Evolutionary conservation across 2,797 vertebrate species (phyloP).

Genomic region (Cercopithecus hamlyni): DNA sequence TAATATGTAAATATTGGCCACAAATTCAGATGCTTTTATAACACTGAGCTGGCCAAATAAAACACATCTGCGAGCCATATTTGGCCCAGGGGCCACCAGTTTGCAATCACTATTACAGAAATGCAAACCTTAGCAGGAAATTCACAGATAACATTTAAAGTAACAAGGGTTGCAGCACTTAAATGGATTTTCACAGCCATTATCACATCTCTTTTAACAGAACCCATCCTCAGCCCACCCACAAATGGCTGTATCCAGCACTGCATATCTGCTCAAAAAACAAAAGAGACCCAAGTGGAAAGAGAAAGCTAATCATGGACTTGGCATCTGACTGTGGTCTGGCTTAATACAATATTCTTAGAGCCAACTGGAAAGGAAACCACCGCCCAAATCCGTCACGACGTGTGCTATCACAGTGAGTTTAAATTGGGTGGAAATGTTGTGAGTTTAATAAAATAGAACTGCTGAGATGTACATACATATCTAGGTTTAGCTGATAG

Average conservation of each 20-base stretch:
- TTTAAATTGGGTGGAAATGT: conserved; percentile 75
- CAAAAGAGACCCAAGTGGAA: conserved; percentile 1
- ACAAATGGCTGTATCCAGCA: not conserved
- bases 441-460: conserved; percentile 74
- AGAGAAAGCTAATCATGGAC: conserved; percentile 58
- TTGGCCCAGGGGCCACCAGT: conserved; percentile 34
- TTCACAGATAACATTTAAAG: conserved; percentile 44
- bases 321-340: conserved; percentile 65
- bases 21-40: conserved; percentile 65
- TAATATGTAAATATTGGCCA: conserved; percentile 69
- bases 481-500: conserved; percentile 56
- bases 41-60: conserved; percentile 54
- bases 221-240: not conserved
- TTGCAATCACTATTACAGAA: conserved; percentile 14
- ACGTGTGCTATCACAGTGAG: conserved; percentile 46
- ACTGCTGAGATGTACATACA: conserved; percentile 54
- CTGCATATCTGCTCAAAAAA: conserved; percentile 48
- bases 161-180: conserved; percentile 21
- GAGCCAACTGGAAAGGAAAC: conserved; percentile 70
- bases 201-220: conserved; percentile 60
- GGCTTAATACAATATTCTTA: conserved; percentile 46
- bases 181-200: conserved; percentile 33
- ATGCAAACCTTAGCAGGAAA: conserved; percentile 19
- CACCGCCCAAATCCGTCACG: conserved; percentile 48
- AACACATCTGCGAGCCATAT: conserved; percentile 65